Base-by-base conservation (phyloP, 2,888 invertebrate genomes). In the Halictus ligatus region DNA sequence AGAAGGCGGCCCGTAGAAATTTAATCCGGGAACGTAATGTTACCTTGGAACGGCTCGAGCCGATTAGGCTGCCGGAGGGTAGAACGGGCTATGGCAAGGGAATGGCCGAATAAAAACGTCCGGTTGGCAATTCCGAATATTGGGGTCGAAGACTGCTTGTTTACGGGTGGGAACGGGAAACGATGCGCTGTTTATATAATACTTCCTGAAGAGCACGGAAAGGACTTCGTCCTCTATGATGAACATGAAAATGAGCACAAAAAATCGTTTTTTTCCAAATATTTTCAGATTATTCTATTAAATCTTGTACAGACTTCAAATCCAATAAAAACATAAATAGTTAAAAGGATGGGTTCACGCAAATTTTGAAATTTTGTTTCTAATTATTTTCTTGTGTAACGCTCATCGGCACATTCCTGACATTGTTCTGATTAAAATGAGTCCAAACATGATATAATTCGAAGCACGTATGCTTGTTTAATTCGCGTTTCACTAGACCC, bases 11-110 rank as follows among this genome's bases (percentile, higher is more conserved):
- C 74, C 60, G 76, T 86, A 85, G 90, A 91, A 93, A 92, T 93
- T 93, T 92, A 93, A 93, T 93, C 91, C 91, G 80, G 87, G 85
- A 83, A 82, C 85, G 90, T 91, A 91, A 90, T 85, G 90, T 85
- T 86, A 54, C 77, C 48, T 72, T 80, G 88, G 88, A 91, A 91
- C 84, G 88, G 81, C 85, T 86, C 86, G 87, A 85, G 89, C 87
- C 92, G 92, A 94, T 94, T 93, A 92, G 91, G 85, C 86, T 85
- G 86, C 69, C 58, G 83, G 84, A 83, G 86, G 76, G 35, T 46
- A 75, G 67, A 58, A 46, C 77, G 54, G 48, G 73, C 48, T 78
- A 78, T 75, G 67, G 79, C 72, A 50, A 80, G 81, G 80, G 84
- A 90, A 89, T 86, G 73, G 81, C 64, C 88, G 81, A 90, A 90